A percentile compares a stretch with the other conserved stretches of the same genome.
Evolutionary conservation across 1,140 invertebrate genomes (phyloP).

Genomic region (Venturia canescens): DNA sequence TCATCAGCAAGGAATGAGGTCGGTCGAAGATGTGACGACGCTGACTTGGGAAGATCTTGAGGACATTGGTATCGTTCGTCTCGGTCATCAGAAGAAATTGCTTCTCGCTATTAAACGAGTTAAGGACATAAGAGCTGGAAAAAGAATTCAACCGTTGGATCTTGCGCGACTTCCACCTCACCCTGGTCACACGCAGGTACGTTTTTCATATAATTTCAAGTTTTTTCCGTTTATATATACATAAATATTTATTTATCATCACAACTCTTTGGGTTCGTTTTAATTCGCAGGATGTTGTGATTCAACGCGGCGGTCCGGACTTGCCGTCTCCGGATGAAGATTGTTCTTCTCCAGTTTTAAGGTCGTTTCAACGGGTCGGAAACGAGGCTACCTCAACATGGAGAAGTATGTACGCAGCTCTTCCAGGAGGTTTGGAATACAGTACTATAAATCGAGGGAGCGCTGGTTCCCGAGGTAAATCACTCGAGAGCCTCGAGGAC

Average conservation of each 20-base stretch:
- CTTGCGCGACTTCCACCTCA: conserved; percentile 79
- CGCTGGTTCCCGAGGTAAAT: conserved; percentile 81
- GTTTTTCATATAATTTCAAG: conserved; percentile 14
- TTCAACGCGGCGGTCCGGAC: conserved; percentile 72
- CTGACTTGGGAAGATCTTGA: conserved; percentile 99
- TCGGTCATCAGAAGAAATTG: conserved; percentile 99
- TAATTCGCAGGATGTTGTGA: conserved; percentile 72
- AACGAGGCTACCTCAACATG: conserved; percentile 65
- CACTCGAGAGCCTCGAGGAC: conserved; percentile 87
- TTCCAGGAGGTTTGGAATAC: conserved; percentile 67
- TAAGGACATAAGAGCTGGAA: conserved; percentile 94
- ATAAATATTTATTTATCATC: no score
- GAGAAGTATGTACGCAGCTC: conserved; percentile 73
- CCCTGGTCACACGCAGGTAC: conserved; percentile 76
- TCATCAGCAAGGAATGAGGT: conserved; percentile 94
- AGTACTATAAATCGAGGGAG: conserved; percentile 59
- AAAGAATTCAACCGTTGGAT: conserved; percentile 83
- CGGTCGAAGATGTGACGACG: conserved; percentile 94
- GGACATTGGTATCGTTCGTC: conserved; percentile 96
- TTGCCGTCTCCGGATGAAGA: conserved; percentile 75
- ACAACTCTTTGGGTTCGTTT: no score
- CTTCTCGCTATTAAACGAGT: conserved; percentile 97
- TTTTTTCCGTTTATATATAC: not conserved
- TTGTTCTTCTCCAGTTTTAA: conserved; percentile 73
- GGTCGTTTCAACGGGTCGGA: conserved; percentile 71